Conservation (phyloP, 2,113 vertebrate genomes). For the Bubo blakistoni region DNA sequence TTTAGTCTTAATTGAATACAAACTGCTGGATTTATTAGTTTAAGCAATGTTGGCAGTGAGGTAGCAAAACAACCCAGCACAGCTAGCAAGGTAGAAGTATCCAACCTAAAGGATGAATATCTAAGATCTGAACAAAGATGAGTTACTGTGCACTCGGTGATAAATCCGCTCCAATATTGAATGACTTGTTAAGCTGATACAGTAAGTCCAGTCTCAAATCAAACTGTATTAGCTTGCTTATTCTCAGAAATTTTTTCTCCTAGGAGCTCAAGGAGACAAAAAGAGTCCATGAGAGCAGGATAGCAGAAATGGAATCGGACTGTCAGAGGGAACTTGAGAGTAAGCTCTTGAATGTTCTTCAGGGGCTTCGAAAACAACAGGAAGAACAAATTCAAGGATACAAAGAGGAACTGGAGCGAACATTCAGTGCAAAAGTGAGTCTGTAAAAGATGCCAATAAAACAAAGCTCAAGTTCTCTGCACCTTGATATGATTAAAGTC, state of each 20-base stretch:
- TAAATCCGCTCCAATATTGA: neutral
- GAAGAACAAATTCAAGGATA: slow-evolving; percentile 79
- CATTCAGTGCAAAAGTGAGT: slow-evolving; percentile 75
- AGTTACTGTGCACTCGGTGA: neutral
- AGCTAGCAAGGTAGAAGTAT: neutral
- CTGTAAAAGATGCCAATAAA: neutral
- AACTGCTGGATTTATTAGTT: neutral
- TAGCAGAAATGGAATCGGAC: slow-evolving; percentile 76
- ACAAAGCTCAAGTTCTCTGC: neutral
- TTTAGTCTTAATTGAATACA: neutral
- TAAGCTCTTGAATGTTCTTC: slow-evolving; percentile 73
- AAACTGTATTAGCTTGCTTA: neutral
- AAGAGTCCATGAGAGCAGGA: slow-evolving; percentile 71
- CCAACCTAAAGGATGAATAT: neutral
- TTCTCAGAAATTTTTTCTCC: neutral
- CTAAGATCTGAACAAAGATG: neutral
- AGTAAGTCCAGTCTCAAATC: neutral
- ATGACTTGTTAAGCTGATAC: neutral
- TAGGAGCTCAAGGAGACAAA: slow-evolving; percentile 77
- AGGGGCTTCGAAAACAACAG: slow-evolving; percentile 76
- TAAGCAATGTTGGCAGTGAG: neutral
- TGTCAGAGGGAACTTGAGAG: slow-evolving; percentile 74
- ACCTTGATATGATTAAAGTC: neutral
- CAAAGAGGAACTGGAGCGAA: slow-evolving; percentile 79
- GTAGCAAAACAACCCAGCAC: neutral